Base-by-base conservation (phyloP, 2,797 vertebrate genomes). In the Pteropus rufus region DNA sequence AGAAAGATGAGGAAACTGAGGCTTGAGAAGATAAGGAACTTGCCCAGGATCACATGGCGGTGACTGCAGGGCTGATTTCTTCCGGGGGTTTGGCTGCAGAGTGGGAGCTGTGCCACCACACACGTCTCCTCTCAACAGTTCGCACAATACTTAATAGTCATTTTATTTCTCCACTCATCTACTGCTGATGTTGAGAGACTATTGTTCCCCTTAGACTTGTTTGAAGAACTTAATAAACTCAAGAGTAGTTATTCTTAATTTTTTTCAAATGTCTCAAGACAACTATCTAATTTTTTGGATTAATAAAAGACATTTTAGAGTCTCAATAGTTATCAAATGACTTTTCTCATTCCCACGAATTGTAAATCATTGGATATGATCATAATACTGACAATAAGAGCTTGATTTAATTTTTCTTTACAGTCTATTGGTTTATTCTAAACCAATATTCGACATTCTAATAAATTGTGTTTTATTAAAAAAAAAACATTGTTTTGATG, bases 291-390 rank as follows among this genome's bases (percentile, higher is more conserved):
- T 92, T 93, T 92, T 76, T 93, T 95, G 93, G 95, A 97, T 96
- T 87, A 94, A 76, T 52, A 86, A 52, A 34, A 92, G 73, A 14
- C 34, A 31, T 76, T 91, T 88, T 77, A 95, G 77, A 88, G 56
- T 94, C 79, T 96, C 92, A 52, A 64, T 58, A 73, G 94, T 97
- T 95, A 96, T 97, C 95, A 95, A 89, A 95, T 97, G 80, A 97
- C 96, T 97, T 91, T 94, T 91, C 96, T 97, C 96, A 97, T 97
- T 80, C 29, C 7, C 23, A 65, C 62, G 93, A 87, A 89, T 89
- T 84, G 16, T 95, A 93, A 93, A 89, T 95, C 72, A 94, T 46
- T 87, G 41, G 67, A 90, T 72, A 77, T 29, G 16, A 91, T 79
- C 26, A 26, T 49, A 86, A 82, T 54, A 36, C 46, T 83, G 81